These are phyloP conservation scores for Adelphocoris suturalis DNA, from an alignment of 2,888 invertebrate species.

Conservation along the genomic window DNA sequence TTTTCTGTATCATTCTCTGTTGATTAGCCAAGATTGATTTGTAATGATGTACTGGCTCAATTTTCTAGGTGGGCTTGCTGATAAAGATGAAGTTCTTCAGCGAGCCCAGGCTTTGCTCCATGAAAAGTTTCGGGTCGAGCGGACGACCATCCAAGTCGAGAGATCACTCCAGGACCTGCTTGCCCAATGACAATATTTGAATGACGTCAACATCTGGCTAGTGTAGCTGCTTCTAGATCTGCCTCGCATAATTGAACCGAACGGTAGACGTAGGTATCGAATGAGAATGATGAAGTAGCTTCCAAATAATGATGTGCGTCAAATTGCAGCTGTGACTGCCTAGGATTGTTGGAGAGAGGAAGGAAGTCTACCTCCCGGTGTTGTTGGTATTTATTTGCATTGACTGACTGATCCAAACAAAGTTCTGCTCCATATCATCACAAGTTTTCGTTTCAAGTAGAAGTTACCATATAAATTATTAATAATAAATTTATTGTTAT, in stretches of 20 bases:
- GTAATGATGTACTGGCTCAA: neutral
- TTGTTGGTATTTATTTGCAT: slow-evolving; percentile 15
- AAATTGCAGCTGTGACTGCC: neutral
- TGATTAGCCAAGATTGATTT: neutral
- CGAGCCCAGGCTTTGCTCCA: slow-evolving; percentile 79
- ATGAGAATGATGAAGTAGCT: slow-evolving; percentile 27
- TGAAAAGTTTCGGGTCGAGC: slow-evolving; percentile 79
- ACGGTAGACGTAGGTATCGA: slow-evolving; percentile 11
- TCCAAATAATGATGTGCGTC: slow-evolving; percentile 24
- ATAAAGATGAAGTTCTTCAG: slow-evolving; percentile 80
- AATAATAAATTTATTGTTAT: neutral
- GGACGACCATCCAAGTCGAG: slow-evolving; percentile 81
- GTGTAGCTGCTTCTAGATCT: slow-evolving; percentile 71
- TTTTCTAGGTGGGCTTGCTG: slow-evolving; percentile 79
- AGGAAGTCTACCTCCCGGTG: slow-evolving; percentile 30
- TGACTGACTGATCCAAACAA: slow-evolving; percentile 45
- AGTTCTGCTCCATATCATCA: slow-evolving; percentile 45
- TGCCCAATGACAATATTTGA: slow-evolving; percentile 75
- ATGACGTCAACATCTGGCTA: slow-evolving; percentile 75
- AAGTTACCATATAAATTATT: slow-evolving; percentile 48
- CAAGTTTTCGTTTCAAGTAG: slow-evolving; percentile 32
- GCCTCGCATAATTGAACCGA: slow-evolving; percentile 1
- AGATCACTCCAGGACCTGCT: slow-evolving; percentile 75
- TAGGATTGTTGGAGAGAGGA: neutral
- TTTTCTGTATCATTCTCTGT: too few relatives aligned